Evolutionary conservation across 2,797 vertebrate species (phyloP).

Genomic region (Natrix natrix): DNA sequence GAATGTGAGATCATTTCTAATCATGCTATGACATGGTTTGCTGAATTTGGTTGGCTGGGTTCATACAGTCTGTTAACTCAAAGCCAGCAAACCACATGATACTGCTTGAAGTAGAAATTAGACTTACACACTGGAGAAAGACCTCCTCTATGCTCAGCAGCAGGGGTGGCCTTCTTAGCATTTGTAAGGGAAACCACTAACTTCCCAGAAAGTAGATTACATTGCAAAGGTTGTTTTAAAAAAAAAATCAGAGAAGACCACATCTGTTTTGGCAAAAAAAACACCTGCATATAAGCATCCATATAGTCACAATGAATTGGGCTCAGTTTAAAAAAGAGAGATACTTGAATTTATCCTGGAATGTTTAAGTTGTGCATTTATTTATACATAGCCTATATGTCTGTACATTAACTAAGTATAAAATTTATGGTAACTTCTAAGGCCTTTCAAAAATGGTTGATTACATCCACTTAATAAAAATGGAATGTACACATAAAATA

Average conservation of each 20-base stretch:
- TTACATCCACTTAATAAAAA: not conserved
- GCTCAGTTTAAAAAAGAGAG: not conserved
- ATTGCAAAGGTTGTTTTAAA: not conserved
- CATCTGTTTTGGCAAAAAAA: not conserved
- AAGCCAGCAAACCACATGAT: not conserved
- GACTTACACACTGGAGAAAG: not conserved
- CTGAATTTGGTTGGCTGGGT: not conserved
- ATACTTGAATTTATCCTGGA: not conserved
- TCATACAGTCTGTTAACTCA: not conserved
- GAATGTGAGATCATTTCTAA: not conserved
- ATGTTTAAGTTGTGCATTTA: not conserved
- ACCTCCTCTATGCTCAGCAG: not conserved
- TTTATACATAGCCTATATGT: not conserved
- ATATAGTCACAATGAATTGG: not conserved
- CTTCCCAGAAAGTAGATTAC: not conserved
- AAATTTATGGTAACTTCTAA: not conserved
- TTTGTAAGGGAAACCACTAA: not conserved
- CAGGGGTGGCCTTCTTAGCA: not conserved
- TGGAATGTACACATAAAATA: not conserved
- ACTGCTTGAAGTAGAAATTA: not conserved
- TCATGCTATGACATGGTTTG: not conserved
- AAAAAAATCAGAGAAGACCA: not conserved
- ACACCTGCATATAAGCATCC: not conserved
- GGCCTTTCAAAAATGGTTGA: not conserved
- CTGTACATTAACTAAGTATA: not conserved